Evolutionary conservation across 2,888 invertebrate species (phyloP).

Genomic region (Toxonevra muliebris): DNA sequence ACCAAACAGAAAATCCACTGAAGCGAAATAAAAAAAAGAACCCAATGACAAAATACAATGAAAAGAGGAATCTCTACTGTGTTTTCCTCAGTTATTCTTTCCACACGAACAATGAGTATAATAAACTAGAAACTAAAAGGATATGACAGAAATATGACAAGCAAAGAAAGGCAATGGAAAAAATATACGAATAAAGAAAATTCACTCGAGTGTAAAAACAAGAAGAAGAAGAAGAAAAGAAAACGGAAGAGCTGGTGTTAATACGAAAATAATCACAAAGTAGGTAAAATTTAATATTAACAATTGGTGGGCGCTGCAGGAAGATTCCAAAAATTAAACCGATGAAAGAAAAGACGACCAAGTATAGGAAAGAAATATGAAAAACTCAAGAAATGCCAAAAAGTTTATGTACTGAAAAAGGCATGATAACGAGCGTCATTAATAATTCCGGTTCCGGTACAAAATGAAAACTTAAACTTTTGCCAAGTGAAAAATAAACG

Average conservation of each 20-base stretch:
- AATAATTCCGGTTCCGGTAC: conserved; percentile 54
- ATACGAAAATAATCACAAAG: too few relatives aligned
- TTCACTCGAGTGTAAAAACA: conserved; percentile 23
- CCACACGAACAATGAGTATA: conserved; percentile 17
- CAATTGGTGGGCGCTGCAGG: too few relatives aligned
- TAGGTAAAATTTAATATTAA: too few relatives aligned
- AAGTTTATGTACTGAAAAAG: conserved; percentile 64
- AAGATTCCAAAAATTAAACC: too few relatives aligned
- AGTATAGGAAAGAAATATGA: conserved; percentile 1
- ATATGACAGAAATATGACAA: conserved; percentile 37
- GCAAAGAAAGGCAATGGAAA: conserved; percentile 8
- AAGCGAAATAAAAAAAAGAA: too few relatives aligned
- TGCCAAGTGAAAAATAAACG: neutral
- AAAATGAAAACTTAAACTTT: conserved; percentile 1
- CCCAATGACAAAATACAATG: too few relatives aligned
- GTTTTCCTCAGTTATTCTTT: too few relatives aligned
- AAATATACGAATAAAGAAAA: neutral
- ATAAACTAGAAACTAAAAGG: conserved; percentile 31
- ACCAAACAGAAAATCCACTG: too few relatives aligned
- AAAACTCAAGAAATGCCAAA: conserved; percentile 33
- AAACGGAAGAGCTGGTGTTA: neutral
- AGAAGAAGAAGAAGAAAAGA: conserved; percentile 11
- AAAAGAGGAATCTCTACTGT: too few relatives aligned
- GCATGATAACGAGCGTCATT: conserved; percentile 64
- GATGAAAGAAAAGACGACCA: conserved; percentile 1